Evolutionary conservation across 2,113 vertebrate genomes (phyloP).

Genomic region (Heliornis fulica): DNA sequence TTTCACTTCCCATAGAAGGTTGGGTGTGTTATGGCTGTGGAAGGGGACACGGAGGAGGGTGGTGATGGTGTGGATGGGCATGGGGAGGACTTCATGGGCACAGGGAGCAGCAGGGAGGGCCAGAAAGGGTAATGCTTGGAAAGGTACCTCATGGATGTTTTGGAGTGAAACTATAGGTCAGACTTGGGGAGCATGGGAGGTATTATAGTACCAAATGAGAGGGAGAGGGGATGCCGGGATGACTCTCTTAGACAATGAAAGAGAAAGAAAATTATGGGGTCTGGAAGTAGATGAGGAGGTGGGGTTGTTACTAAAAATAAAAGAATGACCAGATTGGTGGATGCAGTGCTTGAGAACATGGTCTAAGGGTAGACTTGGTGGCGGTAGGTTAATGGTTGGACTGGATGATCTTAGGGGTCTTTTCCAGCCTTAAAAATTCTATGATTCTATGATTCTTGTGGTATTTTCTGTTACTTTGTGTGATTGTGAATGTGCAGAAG

Average conservation of each 20-base stretch:
- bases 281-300: not conserved
- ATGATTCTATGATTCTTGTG: no score
- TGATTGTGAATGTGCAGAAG: not conserved
- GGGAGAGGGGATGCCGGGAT: not conserved
- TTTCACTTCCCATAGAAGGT: not conserved
- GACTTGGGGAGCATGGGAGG: no score
- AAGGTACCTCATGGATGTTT: not conserved
- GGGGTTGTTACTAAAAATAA: not conserved
- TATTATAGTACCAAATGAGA: not conserved
- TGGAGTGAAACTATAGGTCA: not conserved
- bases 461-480: conserved; percentile 1
- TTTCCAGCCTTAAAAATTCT: no score
- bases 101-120: not conserved
- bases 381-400: no score
- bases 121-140: not conserved
- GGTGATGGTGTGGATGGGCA: not conserved
- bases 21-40: not conserved
- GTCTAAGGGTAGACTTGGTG: no score
- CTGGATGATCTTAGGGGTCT: no score
- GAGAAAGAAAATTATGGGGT: not conserved
- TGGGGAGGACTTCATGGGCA: not conserved
- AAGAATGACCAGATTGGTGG: not conserved
- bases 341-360: no score
- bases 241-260: not conserved
- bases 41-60: not conserved